phyloP scores from a whole-genome alignment of 2,888 invertebrate genomes.

The Myopa tessellatipennis region DNA sequence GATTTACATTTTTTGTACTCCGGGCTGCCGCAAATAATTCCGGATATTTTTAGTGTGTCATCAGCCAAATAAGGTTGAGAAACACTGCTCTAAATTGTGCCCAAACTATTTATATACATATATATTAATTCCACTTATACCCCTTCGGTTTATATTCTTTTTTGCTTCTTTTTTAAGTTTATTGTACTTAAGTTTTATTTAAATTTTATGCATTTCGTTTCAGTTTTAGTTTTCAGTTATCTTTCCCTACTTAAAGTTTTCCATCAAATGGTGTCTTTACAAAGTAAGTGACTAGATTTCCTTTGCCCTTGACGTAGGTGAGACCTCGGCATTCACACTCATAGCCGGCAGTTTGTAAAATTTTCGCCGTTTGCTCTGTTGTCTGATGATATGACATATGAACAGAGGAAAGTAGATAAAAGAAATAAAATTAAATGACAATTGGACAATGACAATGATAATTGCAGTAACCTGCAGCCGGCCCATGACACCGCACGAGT shows the following conservation, averaged over 20 bases:
- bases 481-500: slow-evolving; percentile 92
- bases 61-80: too few relatives aligned
- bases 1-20: too few relatives aligned
- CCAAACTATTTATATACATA: too few relatives aligned
- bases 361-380: slow-evolving; percentile 84
- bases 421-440: slow-evolving; percentile 15
- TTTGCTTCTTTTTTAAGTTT: too few relatives aligned
- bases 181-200: neutral
- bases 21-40: too few relatives aligned
- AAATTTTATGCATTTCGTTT: neutral
- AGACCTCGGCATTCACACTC: slow-evolving; percentile 91
- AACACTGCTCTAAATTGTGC: too few relatives aligned
- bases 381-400: slow-evolving; percentile 69
- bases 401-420: slow-evolving; percentile 4
- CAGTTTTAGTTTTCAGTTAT: neutral
- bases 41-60: too few relatives aligned
- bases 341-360: slow-evolving; percentile 87
- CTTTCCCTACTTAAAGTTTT: slow-evolving; percentile 62
- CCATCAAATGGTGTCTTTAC: slow-evolving; percentile 86
- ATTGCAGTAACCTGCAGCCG: slow-evolving; percentile 77
- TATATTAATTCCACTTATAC: too few relatives aligned
- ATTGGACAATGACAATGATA: neutral
- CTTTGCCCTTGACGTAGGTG: slow-evolving; percentile 95
- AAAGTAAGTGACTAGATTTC: slow-evolving; percentile 88
- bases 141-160: too few relatives aligned